Conservation (phyloP, 2,888 invertebrate species). For the Cyrtodaria siliqua region DNA sequence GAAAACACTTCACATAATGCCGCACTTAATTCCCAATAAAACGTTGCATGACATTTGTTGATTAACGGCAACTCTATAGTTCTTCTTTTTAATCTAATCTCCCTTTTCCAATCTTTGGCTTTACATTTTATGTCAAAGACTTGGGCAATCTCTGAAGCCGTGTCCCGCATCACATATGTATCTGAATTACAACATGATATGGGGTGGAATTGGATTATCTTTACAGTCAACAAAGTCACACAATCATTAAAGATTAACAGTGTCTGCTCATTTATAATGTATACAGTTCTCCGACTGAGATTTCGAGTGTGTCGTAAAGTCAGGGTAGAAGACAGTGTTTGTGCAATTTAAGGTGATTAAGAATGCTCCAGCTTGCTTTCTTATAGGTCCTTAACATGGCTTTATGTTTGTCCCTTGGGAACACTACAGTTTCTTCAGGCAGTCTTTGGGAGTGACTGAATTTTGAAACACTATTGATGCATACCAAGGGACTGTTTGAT, state of each 20-base stretch:
- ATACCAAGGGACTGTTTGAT: slow-evolving; percentile 3
- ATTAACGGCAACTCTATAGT: background rate
- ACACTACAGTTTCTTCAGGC: slow-evolving; percentile 8
- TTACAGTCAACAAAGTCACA: slow-evolving; percentile 45
- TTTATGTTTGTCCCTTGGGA: slow-evolving; percentile 25
- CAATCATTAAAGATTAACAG: slow-evolving; percentile 59
- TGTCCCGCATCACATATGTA: too few species aligned
- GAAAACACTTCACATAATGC: too few species aligned
- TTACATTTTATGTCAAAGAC: too few species aligned
- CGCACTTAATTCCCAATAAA: background rate
- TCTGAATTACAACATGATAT: background rate
- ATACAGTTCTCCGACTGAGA: slow-evolving; percentile 37
- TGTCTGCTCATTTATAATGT: slow-evolving; percentile 50
- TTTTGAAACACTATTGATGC: slow-evolving; percentile 34
- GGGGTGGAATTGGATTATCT: slow-evolving; percentile 51
- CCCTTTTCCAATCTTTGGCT: background rate
- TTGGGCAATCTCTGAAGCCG: too few species aligned
- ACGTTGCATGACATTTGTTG: background rate
- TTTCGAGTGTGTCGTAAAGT: slow-evolving; percentile 59
- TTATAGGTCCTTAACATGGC: slow-evolving; percentile 4
- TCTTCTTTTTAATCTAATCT: background rate
- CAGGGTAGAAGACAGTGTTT: slow-evolving; percentile 36
- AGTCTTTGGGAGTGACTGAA: slow-evolving; percentile 31
- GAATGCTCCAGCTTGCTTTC: background rate
- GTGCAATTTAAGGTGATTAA: slow-evolving; percentile 48